Base-by-base conservation (phyloP, 2,113 vertebrate genomes). In the Mugil cephalus region DNA sequence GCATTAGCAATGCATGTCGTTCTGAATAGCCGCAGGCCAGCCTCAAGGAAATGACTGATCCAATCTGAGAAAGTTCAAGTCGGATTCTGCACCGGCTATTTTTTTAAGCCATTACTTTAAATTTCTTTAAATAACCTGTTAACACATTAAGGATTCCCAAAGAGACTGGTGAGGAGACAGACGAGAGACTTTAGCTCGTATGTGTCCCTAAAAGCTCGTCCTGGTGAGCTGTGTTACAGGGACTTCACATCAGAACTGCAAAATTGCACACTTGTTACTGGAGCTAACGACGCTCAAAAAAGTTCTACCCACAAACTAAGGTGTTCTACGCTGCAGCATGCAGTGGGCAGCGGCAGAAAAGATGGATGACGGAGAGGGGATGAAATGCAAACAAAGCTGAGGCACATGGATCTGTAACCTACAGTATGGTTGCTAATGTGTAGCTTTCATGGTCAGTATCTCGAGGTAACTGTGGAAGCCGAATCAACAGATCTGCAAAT, bases 1-100 rank as follows among this genome's bases (percentile, higher is more conserved):
- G 45, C 24, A 82, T 69, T 54, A 80, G 45, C 40, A 64, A 77
- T 19, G 56, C 58, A 51, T 24, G 21, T 65, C 30, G 71, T 60
- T 76, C 66, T 35, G 24, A 50, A 60, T 48, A 62, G 80, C 84
- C 21, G 7, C 39, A 36, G 79, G 84, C 79, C 5, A 53, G 86
- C 74, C 76, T 64, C 11, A 38, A 72, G 82, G 84, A 81, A 46
- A 71, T 43, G 62, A 70, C 73, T 51, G 65, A 66, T 68, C 60
- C 65, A 60, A 52, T 79, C 68, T 79, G 66, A 68, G 6, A 65
- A 61, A 61, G 24, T 59, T 82, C 13, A 63, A 69, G 50, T 73
- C 35, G 0, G 45, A 70, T 56, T 69, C 21, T 51, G 47, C 50
- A 54, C 35, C 63, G 69, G 42, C 62, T 18, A 56, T 40, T 64